A percentile compares a stretch with the other conserved stretches of the same genome.
These are phyloP conservation scores for Anarhynchus alexandrinus DNA, from an alignment of 2,113 vertebrate genomes.

Conservation along the genomic window DNA sequence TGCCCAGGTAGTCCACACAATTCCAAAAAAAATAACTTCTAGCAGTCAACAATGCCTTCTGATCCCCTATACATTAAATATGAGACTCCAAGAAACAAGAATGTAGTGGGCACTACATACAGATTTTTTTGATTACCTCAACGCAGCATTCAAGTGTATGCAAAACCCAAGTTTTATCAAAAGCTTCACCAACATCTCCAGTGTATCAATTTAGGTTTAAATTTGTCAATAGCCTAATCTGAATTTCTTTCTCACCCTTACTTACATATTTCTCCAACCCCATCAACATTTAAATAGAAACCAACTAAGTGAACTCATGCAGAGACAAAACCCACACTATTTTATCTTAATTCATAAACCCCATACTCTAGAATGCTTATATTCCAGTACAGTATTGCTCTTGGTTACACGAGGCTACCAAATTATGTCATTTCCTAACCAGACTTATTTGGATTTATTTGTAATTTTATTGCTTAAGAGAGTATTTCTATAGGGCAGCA, in stretches of 20 bases:
- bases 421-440: neutral
- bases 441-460: neutral
- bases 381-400: neutral
- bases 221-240: neutral
- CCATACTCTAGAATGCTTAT: neutral
- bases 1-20: neutral
- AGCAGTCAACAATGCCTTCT: neutral
- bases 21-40: neutral
- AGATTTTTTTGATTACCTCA: neutral
- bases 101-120: neutral
- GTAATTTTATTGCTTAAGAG: neutral
- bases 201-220: neutral
- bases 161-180: neutral
- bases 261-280: neutral
- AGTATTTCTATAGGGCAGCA: neutral
- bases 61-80: neutral
- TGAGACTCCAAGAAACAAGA: neutral
- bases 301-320: neutral
- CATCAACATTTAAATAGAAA: neutral
- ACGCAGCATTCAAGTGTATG: accelerated
- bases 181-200: neutral
- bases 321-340: neutral
- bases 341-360: neutral
- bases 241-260: neutral
- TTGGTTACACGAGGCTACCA: neutral